A percentile compares a stretch with the other conserved stretches of the same genome.
These are phyloP conservation scores for Girardinus metallicus DNA, from an alignment of 2,797 vertebrate genomes.

Conservation along the genomic window DNA sequence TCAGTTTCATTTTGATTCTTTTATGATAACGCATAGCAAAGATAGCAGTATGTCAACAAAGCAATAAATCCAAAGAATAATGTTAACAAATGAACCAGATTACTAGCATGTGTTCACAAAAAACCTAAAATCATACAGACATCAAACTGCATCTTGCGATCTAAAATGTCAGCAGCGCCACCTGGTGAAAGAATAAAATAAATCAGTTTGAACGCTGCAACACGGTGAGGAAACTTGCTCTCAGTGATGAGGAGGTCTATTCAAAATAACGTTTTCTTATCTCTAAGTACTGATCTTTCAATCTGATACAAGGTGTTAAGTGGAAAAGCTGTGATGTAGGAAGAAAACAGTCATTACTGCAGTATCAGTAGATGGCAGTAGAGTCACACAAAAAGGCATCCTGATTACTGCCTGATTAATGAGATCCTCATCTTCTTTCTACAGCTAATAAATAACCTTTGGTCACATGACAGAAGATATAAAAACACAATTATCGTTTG, in stretches of 20 bases:
- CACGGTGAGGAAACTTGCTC: background rate
- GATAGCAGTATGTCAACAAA: background rate
- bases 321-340: background rate
- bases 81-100: background rate
- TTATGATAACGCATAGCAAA: background rate
- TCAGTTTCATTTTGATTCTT: background rate
- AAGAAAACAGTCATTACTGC: background rate
- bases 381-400: constrained; percentile 35
- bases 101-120: background rate
- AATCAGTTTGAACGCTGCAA: constrained; percentile 17
- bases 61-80: background rate
- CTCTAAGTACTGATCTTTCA: background rate
- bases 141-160: background rate
- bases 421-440: constrained; percentile 30
- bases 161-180: constrained; percentile 57
- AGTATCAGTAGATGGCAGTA: constrained; percentile 74
- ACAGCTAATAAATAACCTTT: constrained; percentile 40
- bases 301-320: constrained; percentile 15
- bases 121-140: background rate
- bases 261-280: constrained; percentile 30
- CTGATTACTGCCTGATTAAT: constrained; percentile 33
- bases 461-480: constrained; percentile 47
- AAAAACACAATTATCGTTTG: constrained; percentile 47
- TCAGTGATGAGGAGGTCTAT: constrained; percentile 14
- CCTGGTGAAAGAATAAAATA: constrained; percentile 56